Base-by-base conservation (phyloP, 2,888 invertebrate genomes). In the Tipula confusa region DNA sequence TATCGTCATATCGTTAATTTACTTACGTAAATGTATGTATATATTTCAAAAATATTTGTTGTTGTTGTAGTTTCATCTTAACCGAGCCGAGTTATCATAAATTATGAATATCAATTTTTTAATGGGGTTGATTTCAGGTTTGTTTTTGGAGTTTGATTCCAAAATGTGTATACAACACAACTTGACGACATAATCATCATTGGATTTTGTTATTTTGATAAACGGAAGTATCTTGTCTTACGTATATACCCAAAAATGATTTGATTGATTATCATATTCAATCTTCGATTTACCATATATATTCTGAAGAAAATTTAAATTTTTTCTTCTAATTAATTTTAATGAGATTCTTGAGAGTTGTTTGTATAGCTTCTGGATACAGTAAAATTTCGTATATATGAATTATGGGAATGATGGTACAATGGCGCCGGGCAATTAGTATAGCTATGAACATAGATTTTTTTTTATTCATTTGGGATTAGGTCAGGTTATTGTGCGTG, bases 141-240 rank as follows among this genome's bases (percentile, higher is more conserved):
- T 15, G 2, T 38, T 38, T 38, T 38, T 9, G 9, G 9, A 38
- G 38, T 11, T 38, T 13, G 38, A 9, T 43, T 5, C 31, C 9
- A 38, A 33, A 33, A 33, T 33, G 11, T 38, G 13, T 38, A 0
- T 38, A 38, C n/a, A 1, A 0, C n/a, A 13, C 7, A n/a, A 64
- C 24, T 64, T 64, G 64, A 64, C 64, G 64, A 64, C 64, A 64
- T 64, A 64, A 64, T 64, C 64, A 64, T 64, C 24, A 64, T 64
- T 24, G 64, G n/a, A n/a, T 64, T 64, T 64, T 64, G 43, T 43
- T 43, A 24, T n/a, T 36, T 9, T 36, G n/a, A 43, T 15, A 15
- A 43, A 64, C 64, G 64, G 64, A 64, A 64, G 64, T 64, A 24
- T 64, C 64, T 24, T 64, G 7, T 64, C 6, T 64, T 64, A 1